Evolutionary conservation across 2,797 vertebrate species (phyloP).

Genomic region (Enteromius trimaculatus): DNA sequence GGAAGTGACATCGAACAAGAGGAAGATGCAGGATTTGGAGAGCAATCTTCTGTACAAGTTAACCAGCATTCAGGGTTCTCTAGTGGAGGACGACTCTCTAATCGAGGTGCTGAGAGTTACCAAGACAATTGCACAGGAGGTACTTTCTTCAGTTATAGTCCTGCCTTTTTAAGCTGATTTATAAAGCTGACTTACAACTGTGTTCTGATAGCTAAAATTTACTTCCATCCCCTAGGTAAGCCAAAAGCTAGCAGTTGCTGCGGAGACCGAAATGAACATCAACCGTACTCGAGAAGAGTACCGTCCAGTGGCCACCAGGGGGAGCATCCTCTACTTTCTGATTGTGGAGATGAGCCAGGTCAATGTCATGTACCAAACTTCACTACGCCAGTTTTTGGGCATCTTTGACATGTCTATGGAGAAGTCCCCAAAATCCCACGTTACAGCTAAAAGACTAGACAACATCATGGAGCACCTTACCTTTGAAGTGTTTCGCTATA

Average conservation of each 20-base stretch:
- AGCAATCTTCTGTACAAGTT: constrained; percentile 83
- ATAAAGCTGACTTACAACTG: not conserved
- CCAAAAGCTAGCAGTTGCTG: constrained; percentile 80
- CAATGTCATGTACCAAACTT: constrained; percentile 89
- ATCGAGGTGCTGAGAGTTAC: constrained; percentile 83
- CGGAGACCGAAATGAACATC: constrained; percentile 83
- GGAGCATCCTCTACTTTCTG: constrained; percentile 88
- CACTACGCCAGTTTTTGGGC: constrained; percentile 82
- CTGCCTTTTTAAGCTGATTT: not conserved
- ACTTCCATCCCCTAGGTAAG: constrained; percentile 69
- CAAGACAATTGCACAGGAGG: constrained; percentile 85
- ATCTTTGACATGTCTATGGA: constrained; percentile 84
- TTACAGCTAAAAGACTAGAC: constrained; percentile 81
- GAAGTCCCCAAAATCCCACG: constrained; percentile 76
- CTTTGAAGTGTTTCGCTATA: constrained; percentile 81
- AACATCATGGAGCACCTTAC: constrained; percentile 82
- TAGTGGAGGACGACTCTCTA: constrained; percentile 86
- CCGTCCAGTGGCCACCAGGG: constrained; percentile 82
- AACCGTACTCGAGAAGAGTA: constrained; percentile 86
- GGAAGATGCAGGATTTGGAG: constrained; percentile 87
- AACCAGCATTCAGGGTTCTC: constrained; percentile 83
- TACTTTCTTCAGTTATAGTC: constrained; percentile 54
- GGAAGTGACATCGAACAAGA: constrained; percentile 85
- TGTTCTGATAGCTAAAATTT: constrained; percentile 29
- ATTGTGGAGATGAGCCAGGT: constrained; percentile 88